A percentile compares a stretch with the other conserved stretches of the same genome.
These are phyloP conservation scores for Tridacna crocea DNA, from an alignment of 2,888 invertebrate genomes.

Conservation along the genomic window DNA sequence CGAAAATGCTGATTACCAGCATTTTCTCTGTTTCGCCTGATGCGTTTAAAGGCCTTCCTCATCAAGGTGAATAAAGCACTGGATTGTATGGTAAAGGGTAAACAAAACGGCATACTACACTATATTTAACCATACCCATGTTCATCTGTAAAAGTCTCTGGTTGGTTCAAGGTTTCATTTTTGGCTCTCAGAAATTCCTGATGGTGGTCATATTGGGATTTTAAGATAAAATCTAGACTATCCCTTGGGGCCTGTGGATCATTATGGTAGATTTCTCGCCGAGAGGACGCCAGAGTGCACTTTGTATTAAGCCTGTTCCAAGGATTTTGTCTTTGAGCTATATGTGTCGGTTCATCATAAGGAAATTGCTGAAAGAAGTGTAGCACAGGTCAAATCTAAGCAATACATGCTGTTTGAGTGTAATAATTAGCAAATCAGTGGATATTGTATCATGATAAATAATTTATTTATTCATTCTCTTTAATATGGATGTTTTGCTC, in stretches of 20 bases:
- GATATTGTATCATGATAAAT: too few species aligned
- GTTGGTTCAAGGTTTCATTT: constrained; percentile 82
- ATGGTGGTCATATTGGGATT: constrained; percentile 83
- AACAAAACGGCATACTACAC: too few species aligned
- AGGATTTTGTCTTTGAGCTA: constrained; percentile 81
- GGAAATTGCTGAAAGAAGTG: constrained; percentile 72
- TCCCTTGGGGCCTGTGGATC: constrained; percentile 83
- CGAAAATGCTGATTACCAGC: neutral
- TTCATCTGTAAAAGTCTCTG: constrained; percentile 80
- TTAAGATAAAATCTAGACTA: constrained; percentile 83
- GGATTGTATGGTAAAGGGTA: too few species aligned
- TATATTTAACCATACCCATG: constrained; percentile 73
- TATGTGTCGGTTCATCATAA: constrained; percentile 78
- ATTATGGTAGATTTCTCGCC: constrained; percentile 79
- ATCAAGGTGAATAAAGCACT: too few species aligned
- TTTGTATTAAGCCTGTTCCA: constrained; percentile 81
- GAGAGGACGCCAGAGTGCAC: constrained; percentile 79
- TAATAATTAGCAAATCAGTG: too few species aligned
- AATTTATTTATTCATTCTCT: too few species aligned
- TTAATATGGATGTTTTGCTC: too few species aligned
- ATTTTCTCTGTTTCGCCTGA: neutral
- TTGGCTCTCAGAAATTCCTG: constrained; percentile 79
- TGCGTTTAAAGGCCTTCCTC: neutral
- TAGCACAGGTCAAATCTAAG: neutral
- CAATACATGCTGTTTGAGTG: too few species aligned